Evolutionary conservation across 1,140 invertebrate species (phyloP).

Genomic region (Phortica variegata): DNA sequence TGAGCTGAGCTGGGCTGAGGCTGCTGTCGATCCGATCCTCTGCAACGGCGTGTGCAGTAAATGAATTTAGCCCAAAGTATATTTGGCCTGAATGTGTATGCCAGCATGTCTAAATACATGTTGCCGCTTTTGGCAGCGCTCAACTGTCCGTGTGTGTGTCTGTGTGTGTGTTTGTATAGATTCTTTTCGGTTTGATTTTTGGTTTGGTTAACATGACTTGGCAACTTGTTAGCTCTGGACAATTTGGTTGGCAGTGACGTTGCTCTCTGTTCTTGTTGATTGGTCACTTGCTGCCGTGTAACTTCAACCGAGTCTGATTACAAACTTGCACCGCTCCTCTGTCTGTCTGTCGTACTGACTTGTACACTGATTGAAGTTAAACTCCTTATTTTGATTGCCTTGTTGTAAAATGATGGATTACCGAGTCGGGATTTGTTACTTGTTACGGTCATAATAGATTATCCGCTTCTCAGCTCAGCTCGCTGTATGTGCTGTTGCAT

Average conservation of each 20-base stretch:
- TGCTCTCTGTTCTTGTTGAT: constrained; percentile 32
- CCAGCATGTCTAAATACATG: constrained; percentile 38
- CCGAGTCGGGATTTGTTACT: constrained; percentile 48
- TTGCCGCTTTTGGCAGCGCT: constrained; percentile 25
- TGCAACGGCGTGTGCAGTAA: background rate
- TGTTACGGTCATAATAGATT: constrained; percentile 52
- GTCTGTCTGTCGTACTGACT: constrained; percentile 16
- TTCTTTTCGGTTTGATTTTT: constrained; percentile 26
- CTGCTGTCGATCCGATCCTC: too few species aligned
- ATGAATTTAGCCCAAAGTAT: constrained; percentile 6
- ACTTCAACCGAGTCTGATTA: constrained; percentile 9
- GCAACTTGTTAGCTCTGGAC: constrained; percentile 43
- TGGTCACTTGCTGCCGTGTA: constrained; percentile 25
- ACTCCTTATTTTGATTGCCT: constrained; percentile 50
- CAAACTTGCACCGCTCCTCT: background rate
- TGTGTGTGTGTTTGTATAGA: too few species aligned
- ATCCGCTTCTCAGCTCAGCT: constrained; percentile 11
- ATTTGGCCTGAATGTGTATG: constrained; percentile 25
- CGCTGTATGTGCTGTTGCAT: too few species aligned
- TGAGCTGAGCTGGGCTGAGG: too few species aligned
- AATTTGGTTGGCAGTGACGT: constrained; percentile 5
- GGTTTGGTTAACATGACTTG: constrained; percentile 39
- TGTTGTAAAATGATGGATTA: constrained; percentile 52
- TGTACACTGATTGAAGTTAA: constrained; percentile 41
- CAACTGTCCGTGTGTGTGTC: too few species aligned